Evolutionary conservation across 2,113 vertebrate genomes (phyloP).

Genomic region (Myxocyprinus asiaticus): DNA sequence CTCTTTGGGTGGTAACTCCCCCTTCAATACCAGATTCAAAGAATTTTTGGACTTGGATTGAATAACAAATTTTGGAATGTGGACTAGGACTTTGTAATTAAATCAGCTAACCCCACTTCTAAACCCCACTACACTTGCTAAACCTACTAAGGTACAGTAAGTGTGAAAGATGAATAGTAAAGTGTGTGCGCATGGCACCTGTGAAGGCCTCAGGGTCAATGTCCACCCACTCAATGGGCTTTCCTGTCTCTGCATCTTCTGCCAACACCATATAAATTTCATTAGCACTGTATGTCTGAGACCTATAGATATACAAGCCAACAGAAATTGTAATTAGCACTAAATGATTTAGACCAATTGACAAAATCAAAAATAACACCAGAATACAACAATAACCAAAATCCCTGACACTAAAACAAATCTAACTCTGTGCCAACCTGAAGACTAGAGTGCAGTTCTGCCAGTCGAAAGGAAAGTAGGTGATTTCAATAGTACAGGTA

Average conservation of each 20-base stretch:
- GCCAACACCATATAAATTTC: constrained; percentile 80
- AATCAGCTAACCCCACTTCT: too few species aligned
- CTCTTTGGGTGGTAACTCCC: too few species aligned
- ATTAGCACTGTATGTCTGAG: constrained; percentile 83
- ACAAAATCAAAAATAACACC: background rate
- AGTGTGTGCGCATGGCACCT: constrained; percentile 66
- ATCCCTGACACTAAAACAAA: too few species aligned
- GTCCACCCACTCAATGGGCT: constrained; percentile 74
- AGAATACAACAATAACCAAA: background rate
- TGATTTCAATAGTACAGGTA: constrained; percentile 84
- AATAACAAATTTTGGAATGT: too few species aligned
- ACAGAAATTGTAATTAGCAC: too few species aligned
- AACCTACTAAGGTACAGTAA: background rate
- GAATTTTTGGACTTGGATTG: too few species aligned
- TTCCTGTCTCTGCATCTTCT: background rate
- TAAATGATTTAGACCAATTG: too few species aligned
- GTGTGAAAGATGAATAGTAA: background rate
- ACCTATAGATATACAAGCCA: constrained; percentile 67
- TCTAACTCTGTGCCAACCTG: constrained; percentile 70
- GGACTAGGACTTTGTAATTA: background rate
- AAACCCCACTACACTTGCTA: background rate
- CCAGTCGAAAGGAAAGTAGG: constrained; percentile 91
- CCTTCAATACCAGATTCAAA: too few species aligned
- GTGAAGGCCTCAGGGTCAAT: constrained; percentile 87
- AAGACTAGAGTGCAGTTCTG: constrained; percentile 90